These are phyloP conservation scores for Periophthalmodon schlosseri DNA, from an alignment of 2,113 vertebrate genomes.

Conservation along the genomic window DNA sequence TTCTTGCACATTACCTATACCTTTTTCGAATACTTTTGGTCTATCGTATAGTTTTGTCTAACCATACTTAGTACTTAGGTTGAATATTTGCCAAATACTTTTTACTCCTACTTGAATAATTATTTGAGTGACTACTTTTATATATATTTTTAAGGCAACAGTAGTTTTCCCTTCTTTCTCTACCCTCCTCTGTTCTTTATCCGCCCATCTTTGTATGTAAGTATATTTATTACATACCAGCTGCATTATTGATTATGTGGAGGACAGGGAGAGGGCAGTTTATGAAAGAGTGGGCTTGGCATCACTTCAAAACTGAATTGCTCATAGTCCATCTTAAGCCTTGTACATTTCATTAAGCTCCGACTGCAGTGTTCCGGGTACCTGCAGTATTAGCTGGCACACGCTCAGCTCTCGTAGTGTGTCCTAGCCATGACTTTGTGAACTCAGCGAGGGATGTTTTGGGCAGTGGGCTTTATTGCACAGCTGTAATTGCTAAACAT, in stretches of 20 bases:
- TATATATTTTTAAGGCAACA: too few species aligned
- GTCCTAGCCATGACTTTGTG: conserved; percentile 71
- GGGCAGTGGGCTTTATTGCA: conserved; percentile 42
- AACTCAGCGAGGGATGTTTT: conserved; percentile 40
- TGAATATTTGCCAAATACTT: too few species aligned
- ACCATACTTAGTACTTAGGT: too few species aligned
- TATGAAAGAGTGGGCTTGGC: conserved; percentile 1
- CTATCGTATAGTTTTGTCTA: too few species aligned
- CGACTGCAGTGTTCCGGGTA: conserved; percentile 22
- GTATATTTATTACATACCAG: neutral
- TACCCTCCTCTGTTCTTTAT: neutral
- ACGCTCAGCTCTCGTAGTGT: conserved; percentile 17
- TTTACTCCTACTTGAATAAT: too few species aligned
- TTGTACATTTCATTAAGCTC: conserved; percentile 17
- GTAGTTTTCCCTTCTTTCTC: too few species aligned
- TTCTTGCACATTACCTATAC: too few species aligned
- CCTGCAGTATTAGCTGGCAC: conserved; percentile 45
- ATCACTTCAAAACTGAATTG: neutral
- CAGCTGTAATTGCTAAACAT: conserved; percentile 34
- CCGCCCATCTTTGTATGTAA: neutral
- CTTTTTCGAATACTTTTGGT: too few species aligned
- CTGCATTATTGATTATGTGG: neutral
- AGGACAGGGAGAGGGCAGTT: neutral
- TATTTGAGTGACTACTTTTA: neutral
- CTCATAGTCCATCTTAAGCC: conserved; percentile 1